Percentiles rank a stretch among this genome's conserved stretches.
phyloP scores from a whole-genome alignment of 2,797 vertebrate species.

The Muscicapa striata region DNA sequence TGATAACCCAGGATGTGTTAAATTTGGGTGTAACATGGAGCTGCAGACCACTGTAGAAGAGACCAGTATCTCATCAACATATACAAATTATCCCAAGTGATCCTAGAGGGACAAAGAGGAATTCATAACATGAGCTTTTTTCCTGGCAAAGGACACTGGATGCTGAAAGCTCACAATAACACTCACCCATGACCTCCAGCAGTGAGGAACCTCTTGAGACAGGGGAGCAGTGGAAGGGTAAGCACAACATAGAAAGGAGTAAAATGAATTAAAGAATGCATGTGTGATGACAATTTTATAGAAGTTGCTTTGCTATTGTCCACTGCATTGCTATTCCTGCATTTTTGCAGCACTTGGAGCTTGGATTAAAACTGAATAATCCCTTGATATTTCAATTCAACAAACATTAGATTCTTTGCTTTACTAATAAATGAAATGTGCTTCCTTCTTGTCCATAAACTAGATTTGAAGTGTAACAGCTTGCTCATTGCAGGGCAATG shows the following conservation, averaged over 20 bases:
- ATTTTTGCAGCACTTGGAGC: neutral
- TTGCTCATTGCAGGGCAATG: neutral
- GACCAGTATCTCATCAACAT: too few relatives aligned
- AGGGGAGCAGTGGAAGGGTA: neutral
- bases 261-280: neutral
- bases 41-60: too few relatives aligned
- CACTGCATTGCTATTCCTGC: neutral
- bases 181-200: too few relatives aligned
- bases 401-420: neutral
- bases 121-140: too few relatives aligned
- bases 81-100: too few relatives aligned
- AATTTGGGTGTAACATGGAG: neutral
- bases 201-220: rapidly evolving
- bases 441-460: neutral
- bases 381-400: neutral
- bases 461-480: neutral
- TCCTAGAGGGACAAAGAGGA: too few relatives aligned
- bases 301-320: too few relatives aligned
- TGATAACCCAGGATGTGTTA: neutral
- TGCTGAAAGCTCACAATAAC: too few relatives aligned
- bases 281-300: neutral
- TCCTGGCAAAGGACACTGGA: too few relatives aligned
- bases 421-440: neutral
- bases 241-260: neutral
- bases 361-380: neutral